Evolutionary conservation across 2,797 vertebrate species (phyloP).

Genomic region (Schizothorax lantsangensis): DNA sequence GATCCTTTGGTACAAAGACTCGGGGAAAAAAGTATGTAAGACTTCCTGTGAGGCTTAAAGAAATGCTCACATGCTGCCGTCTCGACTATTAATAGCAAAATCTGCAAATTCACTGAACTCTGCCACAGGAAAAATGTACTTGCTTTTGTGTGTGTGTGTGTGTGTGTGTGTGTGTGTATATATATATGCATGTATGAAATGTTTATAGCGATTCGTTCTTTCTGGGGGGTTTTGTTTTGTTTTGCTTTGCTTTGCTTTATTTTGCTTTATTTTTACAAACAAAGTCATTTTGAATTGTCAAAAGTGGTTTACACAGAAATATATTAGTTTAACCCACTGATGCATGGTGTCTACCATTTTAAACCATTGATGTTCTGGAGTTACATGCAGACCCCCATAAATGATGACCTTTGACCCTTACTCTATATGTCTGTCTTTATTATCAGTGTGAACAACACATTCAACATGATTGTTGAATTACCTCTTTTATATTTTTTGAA

Average conservation of each 20-base stretch:
- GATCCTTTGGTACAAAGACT: slow-evolving; percentile 42
- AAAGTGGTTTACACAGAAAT: not conserved
- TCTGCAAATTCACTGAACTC: slow-evolving; percentile 27
- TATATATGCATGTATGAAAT: not conserved
- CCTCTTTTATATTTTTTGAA: not conserved
- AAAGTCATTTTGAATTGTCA: not conserved
- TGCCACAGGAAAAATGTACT: slow-evolving; percentile 37
- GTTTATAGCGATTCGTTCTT: not conserved
- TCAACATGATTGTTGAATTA: too few species aligned
- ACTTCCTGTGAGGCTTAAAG: slow-evolving; percentile 45
- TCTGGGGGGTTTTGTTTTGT: not conserved
- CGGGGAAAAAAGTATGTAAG: slow-evolving; percentile 18
- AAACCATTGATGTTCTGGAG: not conserved
- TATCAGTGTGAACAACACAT: not conserved
- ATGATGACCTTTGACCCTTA: not conserved
- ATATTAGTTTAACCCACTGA: not conserved
- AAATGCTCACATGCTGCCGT: slow-evolving; percentile 28
- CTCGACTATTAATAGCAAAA: slow-evolving; percentile 55
- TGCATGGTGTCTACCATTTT: not conserved
- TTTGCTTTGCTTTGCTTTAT: slow-evolving; percentile 8
- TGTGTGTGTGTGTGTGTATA: not conserved
- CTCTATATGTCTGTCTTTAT: not conserved
- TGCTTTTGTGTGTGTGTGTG: slow-evolving; percentile 53
- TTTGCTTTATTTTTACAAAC: not conserved
- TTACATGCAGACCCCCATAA: not conserved